These are phyloP conservation scores for Sceloporus undulatus DNA, from an alignment of 2,113 vertebrate genomes.

Conservation along the genomic window DNA sequence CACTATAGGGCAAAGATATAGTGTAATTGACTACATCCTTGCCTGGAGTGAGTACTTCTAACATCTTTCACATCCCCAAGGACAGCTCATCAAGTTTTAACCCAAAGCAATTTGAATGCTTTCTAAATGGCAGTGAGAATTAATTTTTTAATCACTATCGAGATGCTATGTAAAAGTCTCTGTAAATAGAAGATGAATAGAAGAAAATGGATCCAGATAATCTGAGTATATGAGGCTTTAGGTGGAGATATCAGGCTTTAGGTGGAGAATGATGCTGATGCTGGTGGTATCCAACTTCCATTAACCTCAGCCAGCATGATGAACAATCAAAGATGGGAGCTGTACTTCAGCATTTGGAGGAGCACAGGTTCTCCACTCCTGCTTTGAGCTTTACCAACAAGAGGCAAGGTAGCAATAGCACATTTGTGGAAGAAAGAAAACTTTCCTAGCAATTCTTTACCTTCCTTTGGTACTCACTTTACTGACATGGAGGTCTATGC, in stretches of 20 bases:
- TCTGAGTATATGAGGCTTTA: not conserved
- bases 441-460: not conserved
- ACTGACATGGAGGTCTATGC: not conserved
- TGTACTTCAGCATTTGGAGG: not conserved
- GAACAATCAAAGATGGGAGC: not conserved
- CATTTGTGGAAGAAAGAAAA: not conserved
- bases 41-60: too few relatives aligned
- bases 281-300: too few relatives aligned
- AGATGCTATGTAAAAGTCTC: not conserved
- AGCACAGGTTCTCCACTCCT: not conserved
- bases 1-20: not conserved
- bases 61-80: not conserved
- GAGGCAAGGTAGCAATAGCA: not conserved
- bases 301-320: not conserved
- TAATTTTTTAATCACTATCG: not conserved
- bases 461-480: not conserved
- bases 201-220: not conserved
- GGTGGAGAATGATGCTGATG: too few relatives aligned
- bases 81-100: not conserved
- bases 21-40: not conserved
- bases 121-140: not conserved
- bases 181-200: not conserved
- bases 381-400: not conserved
- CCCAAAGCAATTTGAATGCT: not conserved
- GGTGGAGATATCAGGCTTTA: too few relatives aligned